phyloP scores from a whole-genome alignment of 2,888 invertebrate species.

The Aproaerema taeniolella region DNA sequence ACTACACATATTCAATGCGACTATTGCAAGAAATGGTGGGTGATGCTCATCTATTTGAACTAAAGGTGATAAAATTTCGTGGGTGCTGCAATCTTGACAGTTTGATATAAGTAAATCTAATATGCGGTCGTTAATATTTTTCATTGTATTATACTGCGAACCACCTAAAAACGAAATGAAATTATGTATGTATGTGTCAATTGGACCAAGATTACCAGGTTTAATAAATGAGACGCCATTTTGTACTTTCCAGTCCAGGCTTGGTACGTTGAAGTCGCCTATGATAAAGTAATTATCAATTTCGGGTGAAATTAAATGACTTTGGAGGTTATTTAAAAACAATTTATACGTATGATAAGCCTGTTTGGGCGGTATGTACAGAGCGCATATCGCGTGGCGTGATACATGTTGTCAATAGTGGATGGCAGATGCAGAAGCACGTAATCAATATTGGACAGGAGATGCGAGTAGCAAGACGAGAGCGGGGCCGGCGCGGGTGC shows the following conservation, averaged over 20 bases:
- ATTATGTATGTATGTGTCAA: background rate
- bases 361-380: background rate
- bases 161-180: background rate
- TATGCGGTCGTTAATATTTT: background rate
- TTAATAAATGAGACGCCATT: background rate
- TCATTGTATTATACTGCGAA: background rate
- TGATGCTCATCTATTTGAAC: background rate
- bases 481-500: background rate
- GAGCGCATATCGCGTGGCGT: background rate
- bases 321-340: background rate
- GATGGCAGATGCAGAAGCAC: background rate
- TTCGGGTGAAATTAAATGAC: background rate
- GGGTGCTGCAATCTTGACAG: background rate
- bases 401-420: background rate
- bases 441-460: background rate
- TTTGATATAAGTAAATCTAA: background rate
- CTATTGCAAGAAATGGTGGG: background rate
- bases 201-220: background rate
- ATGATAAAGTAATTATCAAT: background rate
- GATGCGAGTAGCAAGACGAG: background rate
- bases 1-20: background rate
- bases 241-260: background rate
- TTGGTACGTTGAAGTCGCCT: constrained; percentile 2
- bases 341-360: background rate
- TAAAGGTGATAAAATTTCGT: background rate